Base-by-base conservation (phyloP, 2,797 vertebrate genomes). In the Esox lucius region DNA sequence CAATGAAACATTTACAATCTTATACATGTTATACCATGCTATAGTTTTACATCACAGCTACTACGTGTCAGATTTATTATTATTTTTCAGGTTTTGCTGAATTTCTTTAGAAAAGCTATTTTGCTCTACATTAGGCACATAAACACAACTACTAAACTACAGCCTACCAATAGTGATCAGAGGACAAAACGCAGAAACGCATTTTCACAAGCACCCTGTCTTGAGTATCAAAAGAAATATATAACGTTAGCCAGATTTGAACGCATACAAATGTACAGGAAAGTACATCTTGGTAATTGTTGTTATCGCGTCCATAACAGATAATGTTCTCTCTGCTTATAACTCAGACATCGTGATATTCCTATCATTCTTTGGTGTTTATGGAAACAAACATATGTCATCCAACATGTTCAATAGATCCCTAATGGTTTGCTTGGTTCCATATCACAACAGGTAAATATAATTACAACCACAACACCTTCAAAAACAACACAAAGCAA, bases 311-410 rank as follows among this genome's bases (percentile, higher is more conserved):
- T 71, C 79, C 73, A 85, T 17, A 49, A 49, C 84, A 88, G 85
- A 26, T 83, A 79, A 82, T 61, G 48, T 75, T 72, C 70, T 73
- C 85, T 84, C 84, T 83, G 51, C 26, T 56, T 80, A 82, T 82
- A 90, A 77, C 65, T 72, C 69, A 75, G 56, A 78, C 86, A 76
- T 74, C 46, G 88, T 84, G 59, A 85, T 51, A 70, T 70, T 87
- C 79, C 81, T 75, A 89, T 86, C 89, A 78, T 86, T 93, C 92
- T 94, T 94, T 93, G 92, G 92, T 92, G 92, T 91, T 80, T 82
- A 80, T 56, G 81, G 86, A 87, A 90, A 91, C 76, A 85, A 90
- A 84, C 85, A 26, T 17, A 70, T 33, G 85, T 83, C 83, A 84
- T 87, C 83, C 84, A 77, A 77, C 75, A 76, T 66, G 76, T 73